Base-by-base conservation (phyloP, 2,888 invertebrate species). In the Thalpophila matura region DNA sequence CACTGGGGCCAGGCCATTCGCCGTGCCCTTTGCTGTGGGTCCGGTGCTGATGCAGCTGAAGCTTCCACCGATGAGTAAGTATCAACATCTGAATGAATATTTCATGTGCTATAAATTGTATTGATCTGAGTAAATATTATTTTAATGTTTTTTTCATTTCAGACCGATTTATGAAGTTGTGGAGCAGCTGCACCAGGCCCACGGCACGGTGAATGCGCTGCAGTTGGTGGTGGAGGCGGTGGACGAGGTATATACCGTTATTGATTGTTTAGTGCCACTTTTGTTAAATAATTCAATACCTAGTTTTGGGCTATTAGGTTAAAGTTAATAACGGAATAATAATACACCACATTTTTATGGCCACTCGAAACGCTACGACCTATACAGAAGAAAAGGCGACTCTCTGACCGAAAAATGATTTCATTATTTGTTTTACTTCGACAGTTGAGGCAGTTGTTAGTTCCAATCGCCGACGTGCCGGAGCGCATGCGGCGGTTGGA, bases 361-460 rank as follows among this genome's bases (percentile, higher is more conserved):
- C 10, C 10, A 33, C 33, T 33, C 18, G 37, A 9, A 37, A 37
- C 37, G n/a, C 16, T 37, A 14, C 16, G 16, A 37, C n/a, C 4
- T 5, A 6, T 37, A 18, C 14, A 3, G 37, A 4, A 37, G 37
- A 26, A 26, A n/a, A n/a, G n/a, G n/a, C n/a, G n/a, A n/a, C n/a
- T n/a, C n/a, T n/a, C n/a, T n/a, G n/a, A n/a, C n/a, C n/a, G n/a
- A n/a, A n/a, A 26, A 4, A 26, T 26, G 26, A 26, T 26, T 26
- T 37, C 16, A 37, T 37, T 37, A 37, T 37, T 37, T 37, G 14
- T 37, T 37, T 37, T 37, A 37, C n/a, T n/a, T n/a, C n/a, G n/a
- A n/a, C n/a, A n/a, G n/a, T n/a, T n/a, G n/a, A n/a, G n/a, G n/a
- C n/a, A n/a, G n/a, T n/a, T n/a, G n/a, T n/a, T n/a, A n/a, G n/a